Percentiles rank a stretch among this genome's conserved stretches.
These are phyloP conservation scores for Ciconia boyciana DNA, from an alignment of 2,113 vertebrate species.

Conservation along the genomic window DNA sequence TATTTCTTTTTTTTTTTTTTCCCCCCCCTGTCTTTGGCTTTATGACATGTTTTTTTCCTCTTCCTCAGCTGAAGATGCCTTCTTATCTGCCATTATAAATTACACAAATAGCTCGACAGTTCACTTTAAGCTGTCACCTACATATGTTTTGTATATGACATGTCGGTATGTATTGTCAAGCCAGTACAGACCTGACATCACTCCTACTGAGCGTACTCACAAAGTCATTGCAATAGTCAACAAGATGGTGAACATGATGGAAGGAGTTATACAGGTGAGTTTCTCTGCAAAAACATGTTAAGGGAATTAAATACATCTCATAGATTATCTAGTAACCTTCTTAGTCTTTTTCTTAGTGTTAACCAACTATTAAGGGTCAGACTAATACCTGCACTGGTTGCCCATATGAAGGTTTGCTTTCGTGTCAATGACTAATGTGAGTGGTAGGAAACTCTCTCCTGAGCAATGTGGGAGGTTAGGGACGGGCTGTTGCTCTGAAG, in stretches of 20 bases:
- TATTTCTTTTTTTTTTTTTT: background rate
- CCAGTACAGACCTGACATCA: conserved; percentile 88
- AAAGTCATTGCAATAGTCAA: conserved; percentile 96
- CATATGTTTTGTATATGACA: conserved; percentile 95
- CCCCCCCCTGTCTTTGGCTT: background rate
- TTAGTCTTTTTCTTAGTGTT: background rate
- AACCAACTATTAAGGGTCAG: background rate
- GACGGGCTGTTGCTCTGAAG: background rate
- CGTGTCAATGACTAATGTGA: background rate
- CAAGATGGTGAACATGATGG: conserved; percentile 99
- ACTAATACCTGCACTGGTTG: background rate
- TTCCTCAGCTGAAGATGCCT: conserved; percentile 91
- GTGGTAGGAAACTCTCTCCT: background rate
- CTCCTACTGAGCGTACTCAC: conserved; percentile 90
- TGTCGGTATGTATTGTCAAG: conserved; percentile 92
- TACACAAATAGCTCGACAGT: conserved; percentile 99
- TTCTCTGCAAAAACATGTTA: background rate
- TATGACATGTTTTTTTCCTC: background rate
- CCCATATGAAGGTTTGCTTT: background rate
- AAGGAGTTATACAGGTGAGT: conserved; percentile 98
- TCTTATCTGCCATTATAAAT: conserved; percentile 96
- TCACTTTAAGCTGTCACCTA: conserved; percentile 96
- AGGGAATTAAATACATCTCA: background rate
- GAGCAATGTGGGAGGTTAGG: background rate
- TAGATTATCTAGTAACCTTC: background rate